These are phyloP conservation scores for Cercopithecus mona DNA, from an alignment of 2,113 vertebrate species.

Conservation along the genomic window DNA sequence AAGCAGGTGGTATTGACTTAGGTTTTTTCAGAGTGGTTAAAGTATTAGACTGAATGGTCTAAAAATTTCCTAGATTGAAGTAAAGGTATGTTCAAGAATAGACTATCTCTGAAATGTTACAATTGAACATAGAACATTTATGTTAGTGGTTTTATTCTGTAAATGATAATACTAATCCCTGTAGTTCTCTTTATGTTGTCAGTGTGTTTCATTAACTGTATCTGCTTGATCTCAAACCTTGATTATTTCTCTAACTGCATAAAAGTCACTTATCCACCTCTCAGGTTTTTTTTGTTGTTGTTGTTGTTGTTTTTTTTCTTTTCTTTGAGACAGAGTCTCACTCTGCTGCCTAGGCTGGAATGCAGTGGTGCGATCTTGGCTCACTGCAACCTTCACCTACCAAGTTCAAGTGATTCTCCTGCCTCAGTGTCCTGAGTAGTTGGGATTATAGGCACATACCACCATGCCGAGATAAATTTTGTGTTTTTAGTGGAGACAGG, in stretches of 20 bases:
- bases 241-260: background rate
- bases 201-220: slow-evolving; percentile 25
- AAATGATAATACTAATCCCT: background rate
- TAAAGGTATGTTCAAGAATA: background rate
- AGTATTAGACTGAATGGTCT: background rate
- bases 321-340: too few species aligned
- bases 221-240: background rate
- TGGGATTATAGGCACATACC: too few species aligned
- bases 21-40: background rate
- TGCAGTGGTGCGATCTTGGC: too few species aligned
- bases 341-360: too few species aligned
- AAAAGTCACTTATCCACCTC: background rate
- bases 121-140: background rate
- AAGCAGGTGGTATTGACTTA: background rate
- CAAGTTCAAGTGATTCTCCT: too few species aligned
- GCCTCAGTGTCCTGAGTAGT: too few species aligned
- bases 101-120: background rate
- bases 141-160: slow-evolving; percentile 9
- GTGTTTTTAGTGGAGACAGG: too few species aligned
- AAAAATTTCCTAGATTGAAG: background rate
- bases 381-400: too few species aligned
- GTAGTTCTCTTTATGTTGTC: slow-evolving; percentile 10
- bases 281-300: background rate
- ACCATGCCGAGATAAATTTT: too few species aligned
- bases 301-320: too few species aligned